Conservation (phyloP, 92 coral and sea anemone genomes). For the Zoanthus solanderi region DNA sequence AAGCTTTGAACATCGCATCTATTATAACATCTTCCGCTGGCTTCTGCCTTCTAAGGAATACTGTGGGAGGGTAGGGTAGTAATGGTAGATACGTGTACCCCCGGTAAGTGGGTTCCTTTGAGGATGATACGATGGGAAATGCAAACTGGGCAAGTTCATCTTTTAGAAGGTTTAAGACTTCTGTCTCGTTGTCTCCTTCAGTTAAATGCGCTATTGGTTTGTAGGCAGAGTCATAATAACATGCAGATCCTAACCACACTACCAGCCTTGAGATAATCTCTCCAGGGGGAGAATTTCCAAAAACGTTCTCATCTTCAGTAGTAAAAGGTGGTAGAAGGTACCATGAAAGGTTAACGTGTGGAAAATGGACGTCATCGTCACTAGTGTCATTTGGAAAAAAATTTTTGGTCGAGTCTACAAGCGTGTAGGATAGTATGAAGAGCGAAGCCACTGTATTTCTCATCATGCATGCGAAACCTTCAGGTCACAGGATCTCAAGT, state of each 20-base stretch:
- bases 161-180: conserved; percentile 6
- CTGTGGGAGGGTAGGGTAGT: conserved; percentile 23
- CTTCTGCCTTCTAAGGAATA: background rate
- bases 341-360: background rate
- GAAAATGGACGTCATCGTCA: background rate
- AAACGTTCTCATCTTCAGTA: background rate
- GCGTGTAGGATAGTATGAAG: too few relatives aligned
- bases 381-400: too few relatives aligned
- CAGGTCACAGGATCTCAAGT: too few relatives aligned
- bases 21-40: conserved; percentile 15
- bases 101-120: background rate
- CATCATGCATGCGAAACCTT: too few relatives aligned
- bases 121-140: conserved; percentile 19
- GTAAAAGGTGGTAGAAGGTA: conserved; percentile 29
- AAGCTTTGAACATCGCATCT: background rate
- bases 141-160: background rate
- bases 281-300: conserved; percentile 8
- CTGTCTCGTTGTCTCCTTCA: conserved; percentile 26
- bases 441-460: too few relatives aligned
- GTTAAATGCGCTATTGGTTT: background rate
- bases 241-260: background rate
- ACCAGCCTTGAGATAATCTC: conserved; percentile 27
- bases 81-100: conserved; percentile 18
- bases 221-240: background rate
- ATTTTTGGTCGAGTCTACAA: too few relatives aligned